Conservation (phyloP, 35 echinoderm and acorn worm species). For the Apostichopus japonicus region DNA sequence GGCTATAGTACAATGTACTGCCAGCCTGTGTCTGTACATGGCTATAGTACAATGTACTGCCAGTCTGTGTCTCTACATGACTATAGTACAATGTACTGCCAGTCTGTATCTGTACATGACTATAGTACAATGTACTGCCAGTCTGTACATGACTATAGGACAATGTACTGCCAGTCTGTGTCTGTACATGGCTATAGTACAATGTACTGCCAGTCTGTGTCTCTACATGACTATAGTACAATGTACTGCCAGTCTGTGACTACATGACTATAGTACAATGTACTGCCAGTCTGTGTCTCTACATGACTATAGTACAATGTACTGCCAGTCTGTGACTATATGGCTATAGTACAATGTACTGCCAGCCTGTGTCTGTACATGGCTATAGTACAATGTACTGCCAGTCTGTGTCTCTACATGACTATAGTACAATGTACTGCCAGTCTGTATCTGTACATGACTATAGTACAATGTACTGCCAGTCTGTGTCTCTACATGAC, state of each 20-base stretch:
- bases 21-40: not conserved
- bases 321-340: not conserved
- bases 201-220: not conserved
- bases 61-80: not conserved
- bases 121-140: not conserved
- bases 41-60: not conserved
- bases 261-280: too few species aligned
- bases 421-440: not conserved
- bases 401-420: not conserved
- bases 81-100: not conserved
- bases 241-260: not conserved
- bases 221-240: not conserved
- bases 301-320: not conserved
- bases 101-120: not conserved
- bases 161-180: not conserved
- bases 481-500: not conserved
- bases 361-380: not conserved
- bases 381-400: not conserved
- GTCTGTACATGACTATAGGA: not conserved
- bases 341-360: not conserved
- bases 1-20: not conserved
- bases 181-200: not conserved
- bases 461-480: not conserved
- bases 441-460: not conserved
- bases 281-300: not conserved